Percentiles rank a stretch among this genome's conserved stretches.
phyloP scores from a whole-genome alignment of 2,113 vertebrate genomes.

The Oriolus oriolus region DNA sequence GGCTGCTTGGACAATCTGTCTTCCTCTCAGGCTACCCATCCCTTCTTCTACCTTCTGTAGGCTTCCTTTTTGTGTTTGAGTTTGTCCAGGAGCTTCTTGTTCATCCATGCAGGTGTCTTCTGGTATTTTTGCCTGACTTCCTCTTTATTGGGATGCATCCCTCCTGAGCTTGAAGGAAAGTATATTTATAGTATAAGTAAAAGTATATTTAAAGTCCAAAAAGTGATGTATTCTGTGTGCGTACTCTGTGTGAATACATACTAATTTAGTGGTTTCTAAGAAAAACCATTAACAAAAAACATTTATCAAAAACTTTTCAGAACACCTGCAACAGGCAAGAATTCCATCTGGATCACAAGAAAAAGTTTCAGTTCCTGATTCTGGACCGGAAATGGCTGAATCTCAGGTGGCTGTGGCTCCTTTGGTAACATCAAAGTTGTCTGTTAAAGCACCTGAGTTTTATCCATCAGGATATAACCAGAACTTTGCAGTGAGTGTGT shows the following conservation, averaged over 20 bases:
- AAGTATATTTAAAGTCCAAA: not conserved
- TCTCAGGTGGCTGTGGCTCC: conserved; percentile 64
- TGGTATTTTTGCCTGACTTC: not conserved
- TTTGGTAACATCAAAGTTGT: conserved; percentile 82
- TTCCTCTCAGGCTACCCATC: not conserved
- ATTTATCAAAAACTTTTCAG: conserved; percentile 47
- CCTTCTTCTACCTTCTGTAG: not conserved
- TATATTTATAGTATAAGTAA: not conserved
- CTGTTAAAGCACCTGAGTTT: conserved; percentile 89
- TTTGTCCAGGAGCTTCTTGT: not conserved
- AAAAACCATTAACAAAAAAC: not conserved
- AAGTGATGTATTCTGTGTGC: not conserved
- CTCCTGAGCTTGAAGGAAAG: not conserved
- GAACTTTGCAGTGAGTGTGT: conserved; percentile 70
- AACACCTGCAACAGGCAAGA: conserved; percentile 47
- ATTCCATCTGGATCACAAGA: conserved; percentile 56
- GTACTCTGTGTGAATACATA: not conserved
- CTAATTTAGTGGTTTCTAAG: not conserved
- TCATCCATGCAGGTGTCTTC: not conserved
- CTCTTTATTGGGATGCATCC: not conserved
- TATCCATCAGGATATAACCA: conserved; percentile 77
- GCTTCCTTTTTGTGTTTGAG: not conserved
- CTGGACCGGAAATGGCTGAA: conserved; percentile 63
- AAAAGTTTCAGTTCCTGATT: conserved; percentile 59
- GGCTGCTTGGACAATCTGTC: not conserved